Evolutionary conservation across 2,888 invertebrate genomes (phyloP).

Genomic region (Galerucella calmariensis): DNA sequence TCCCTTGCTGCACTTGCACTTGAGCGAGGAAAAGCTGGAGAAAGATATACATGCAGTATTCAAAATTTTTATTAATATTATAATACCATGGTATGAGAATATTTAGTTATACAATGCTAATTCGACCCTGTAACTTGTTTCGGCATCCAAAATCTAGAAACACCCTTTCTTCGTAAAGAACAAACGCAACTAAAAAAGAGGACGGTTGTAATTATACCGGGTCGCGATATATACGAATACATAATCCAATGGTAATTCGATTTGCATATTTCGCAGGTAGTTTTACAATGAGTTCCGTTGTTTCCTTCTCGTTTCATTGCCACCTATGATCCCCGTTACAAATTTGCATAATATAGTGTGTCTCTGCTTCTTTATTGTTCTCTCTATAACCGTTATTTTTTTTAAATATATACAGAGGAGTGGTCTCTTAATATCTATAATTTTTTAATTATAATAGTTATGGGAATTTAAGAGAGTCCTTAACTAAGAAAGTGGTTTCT

Average conservation of each 20-base stretch:
- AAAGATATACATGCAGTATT: too few relatives aligned
- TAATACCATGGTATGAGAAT: too few relatives aligned
- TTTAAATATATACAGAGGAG: neutral
- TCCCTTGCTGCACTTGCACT: too few relatives aligned
- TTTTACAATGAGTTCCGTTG: conserved; percentile 55
- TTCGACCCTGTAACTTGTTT: conserved; percentile 27
- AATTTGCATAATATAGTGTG: conserved; percentile 59
- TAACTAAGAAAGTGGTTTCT: neutral
- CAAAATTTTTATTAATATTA: too few relatives aligned
- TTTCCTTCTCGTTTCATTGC: conserved; percentile 57
- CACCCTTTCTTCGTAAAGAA: conserved; percentile 38
- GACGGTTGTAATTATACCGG: conserved; percentile 56
- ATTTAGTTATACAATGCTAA: neutral
- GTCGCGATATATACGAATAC: conserved; percentile 4
- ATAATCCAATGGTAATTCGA: conserved; percentile 55
- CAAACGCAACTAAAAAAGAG: conserved; percentile 40
- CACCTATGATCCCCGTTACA: conserved; percentile 60
- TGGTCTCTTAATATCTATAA: neutral
- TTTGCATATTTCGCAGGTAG: conserved; percentile 60
- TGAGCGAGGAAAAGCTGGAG: too few relatives aligned
- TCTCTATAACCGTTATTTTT: conserved; percentile 36
- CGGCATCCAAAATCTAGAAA: conserved; percentile 28
- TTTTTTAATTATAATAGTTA: neutral
- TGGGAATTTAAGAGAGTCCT: neutral
- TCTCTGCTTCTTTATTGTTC: conserved; percentile 20